phyloP scores from a whole-genome alignment of 1,140 invertebrate genomes.

The Drosophila obscura region DNA sequence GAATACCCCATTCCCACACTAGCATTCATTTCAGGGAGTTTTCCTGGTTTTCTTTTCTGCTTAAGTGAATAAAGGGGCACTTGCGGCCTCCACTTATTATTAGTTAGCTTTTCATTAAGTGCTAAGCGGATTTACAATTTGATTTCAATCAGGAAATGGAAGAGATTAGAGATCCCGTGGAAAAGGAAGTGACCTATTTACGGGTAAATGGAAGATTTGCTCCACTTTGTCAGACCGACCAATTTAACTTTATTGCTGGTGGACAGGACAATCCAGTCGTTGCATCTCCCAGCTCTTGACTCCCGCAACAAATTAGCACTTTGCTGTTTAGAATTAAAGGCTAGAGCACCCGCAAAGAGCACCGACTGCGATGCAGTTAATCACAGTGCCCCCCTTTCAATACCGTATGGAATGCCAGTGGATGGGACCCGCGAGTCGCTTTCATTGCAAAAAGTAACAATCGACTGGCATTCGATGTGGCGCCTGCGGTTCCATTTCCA shows the following conservation, averaged over 20 bases:
- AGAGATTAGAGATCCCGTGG: conserved; percentile 24
- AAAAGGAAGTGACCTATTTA: conserved; percentile 23
- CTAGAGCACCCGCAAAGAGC: conserved; percentile 36
- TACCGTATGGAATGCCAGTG: conserved; percentile 24
- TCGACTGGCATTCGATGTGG: conserved; percentile 38
- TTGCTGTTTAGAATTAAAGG: conserved; percentile 60
- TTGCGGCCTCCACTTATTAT: background rate
- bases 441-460: conserved; percentile 41
- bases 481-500: conserved; percentile 39
- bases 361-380: conserved; percentile 56
- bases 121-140: conserved; percentile 35
- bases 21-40: background rate
- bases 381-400: conserved; percentile 42
- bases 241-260: conserved; percentile 23
- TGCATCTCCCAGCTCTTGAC: conserved; percentile 1
- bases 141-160: conserved; percentile 49
- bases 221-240: conserved; percentile 2
- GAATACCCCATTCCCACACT: too few species aligned
- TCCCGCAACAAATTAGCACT: conserved; percentile 54
- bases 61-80: too few species aligned
- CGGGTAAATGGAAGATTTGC: conserved; percentile 2
- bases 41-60: conserved; percentile 14
- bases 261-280: too few species aligned
- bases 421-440: conserved; percentile 55
- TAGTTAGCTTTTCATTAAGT: conserved; percentile 43